These are phyloP conservation scores for Drosophila anceps DNA, from an alignment of 2,888 invertebrate genomes.

Conservation along the genomic window DNA sequence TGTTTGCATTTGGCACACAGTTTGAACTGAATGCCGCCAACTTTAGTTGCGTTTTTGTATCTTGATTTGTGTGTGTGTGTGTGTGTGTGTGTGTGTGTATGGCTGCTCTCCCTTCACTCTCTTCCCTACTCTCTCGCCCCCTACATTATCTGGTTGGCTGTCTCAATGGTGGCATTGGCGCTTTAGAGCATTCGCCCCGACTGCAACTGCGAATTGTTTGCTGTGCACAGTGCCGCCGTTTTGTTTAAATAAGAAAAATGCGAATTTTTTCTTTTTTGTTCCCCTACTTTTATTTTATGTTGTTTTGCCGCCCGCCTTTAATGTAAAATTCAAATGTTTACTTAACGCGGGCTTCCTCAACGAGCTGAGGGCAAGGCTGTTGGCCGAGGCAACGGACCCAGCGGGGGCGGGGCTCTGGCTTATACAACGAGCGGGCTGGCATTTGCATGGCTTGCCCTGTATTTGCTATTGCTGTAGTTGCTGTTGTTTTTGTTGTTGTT, in stretches of 20 bases:
- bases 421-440: constrained; percentile 67
- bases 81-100: constrained; percentile 30
- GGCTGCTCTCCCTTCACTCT: not conserved
- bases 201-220: constrained; percentile 59
- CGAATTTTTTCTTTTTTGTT: constrained; percentile 52
- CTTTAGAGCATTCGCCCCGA: constrained; percentile 63
- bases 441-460: constrained; percentile 77
- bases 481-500: constrained; percentile 17
- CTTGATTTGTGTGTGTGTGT: constrained; percentile 60
- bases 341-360: constrained; percentile 70
- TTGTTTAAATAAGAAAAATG: constrained; percentile 77
- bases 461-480: constrained; percentile 39
- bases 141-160: not conserved
- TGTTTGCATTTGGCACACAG: constrained; percentile 73
- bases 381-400: constrained; percentile 23
- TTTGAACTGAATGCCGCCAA: constrained; percentile 68
- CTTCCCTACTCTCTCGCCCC: not conserved
- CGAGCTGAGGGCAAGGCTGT: constrained; percentile 55
- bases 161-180: constrained; percentile 67
- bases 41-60: constrained; percentile 69
- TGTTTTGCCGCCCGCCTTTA: constrained; percentile 71
- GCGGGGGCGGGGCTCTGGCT: constrained; percentile 29
- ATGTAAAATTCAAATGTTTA: constrained; percentile 81
- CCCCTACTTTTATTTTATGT: constrained; percentile 21
- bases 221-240: constrained; percentile 73